Conservation (phyloP, 1,140 invertebrate species). For the Arctopsyche grandis region DNA sequence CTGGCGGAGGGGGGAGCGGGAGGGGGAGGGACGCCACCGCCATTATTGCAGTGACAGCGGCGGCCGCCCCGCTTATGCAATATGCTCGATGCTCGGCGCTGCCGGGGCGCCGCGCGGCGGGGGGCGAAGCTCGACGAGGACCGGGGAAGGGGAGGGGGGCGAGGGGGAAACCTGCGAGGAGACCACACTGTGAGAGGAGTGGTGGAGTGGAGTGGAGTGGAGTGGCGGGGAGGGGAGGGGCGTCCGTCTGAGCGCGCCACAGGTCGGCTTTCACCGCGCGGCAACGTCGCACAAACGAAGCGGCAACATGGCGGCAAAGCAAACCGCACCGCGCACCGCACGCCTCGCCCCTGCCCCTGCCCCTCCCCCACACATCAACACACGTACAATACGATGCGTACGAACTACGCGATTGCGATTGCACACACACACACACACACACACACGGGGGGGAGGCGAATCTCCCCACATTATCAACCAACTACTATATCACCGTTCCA, state of each 20-base stretch:
- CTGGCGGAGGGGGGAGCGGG: conserved; percentile 51
- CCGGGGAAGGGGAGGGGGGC: conserved; percentile 50
- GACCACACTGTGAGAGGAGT: no score
- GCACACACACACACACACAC: neutral
- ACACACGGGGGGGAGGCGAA: neutral
- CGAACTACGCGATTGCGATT: neutral
- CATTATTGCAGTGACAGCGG: conserved; percentile 57
- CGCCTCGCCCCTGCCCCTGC: neutral
- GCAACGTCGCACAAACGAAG: conserved; percentile 4
- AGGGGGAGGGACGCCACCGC: conserved; percentile 55
- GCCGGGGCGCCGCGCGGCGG: conserved; percentile 58
- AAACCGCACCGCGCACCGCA: neutral
- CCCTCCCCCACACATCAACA: neutral
- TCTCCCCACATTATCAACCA: no score
- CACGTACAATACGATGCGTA: no score
- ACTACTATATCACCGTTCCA: no score
- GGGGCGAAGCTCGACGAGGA: conserved; percentile 60
- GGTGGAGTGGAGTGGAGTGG: no score
- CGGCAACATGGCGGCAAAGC: conserved; percentile 20
- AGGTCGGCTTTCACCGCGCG: conserved; percentile 62
- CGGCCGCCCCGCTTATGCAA: conserved; percentile 53
- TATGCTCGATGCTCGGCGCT: no score
- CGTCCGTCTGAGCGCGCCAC: no score
- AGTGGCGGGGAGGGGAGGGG: no score
- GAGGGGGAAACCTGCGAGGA: no score